A percentile compares a stretch with the other conserved stretches of the same genome.
Conservation (phyloP, 64 coral and sea anemone species). For the Hydrozoanthus tunicans region DNA sequence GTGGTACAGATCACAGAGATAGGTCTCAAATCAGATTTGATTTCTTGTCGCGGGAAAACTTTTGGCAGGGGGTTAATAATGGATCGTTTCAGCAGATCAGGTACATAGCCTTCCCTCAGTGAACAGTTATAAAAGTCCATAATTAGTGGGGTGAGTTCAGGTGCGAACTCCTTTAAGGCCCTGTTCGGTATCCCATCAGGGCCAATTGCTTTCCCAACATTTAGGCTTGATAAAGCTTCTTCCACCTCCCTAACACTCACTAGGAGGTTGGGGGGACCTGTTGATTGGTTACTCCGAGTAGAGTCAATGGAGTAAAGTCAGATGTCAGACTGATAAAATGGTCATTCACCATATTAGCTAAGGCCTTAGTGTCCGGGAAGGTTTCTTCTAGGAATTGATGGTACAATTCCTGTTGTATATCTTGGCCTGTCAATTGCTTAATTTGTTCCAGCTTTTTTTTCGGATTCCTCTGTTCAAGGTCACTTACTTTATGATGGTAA, state of each 20-base stretch:
- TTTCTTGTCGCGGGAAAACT: slow-evolving; percentile 14
- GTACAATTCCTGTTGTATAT: slow-evolving; percentile 25
- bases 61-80: slow-evolving; percentile 28
- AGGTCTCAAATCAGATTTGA: slow-evolving; percentile 34
- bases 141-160: slow-evolving; percentile 25
- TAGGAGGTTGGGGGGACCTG: neutral
- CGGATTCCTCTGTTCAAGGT: slow-evolving; percentile 29
- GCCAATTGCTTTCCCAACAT: neutral
- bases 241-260: neutral
- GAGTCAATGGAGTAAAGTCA: neutral
- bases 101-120: neutral
- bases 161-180: neutral
- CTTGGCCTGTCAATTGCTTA: slow-evolving; percentile 12
- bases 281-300: neutral
- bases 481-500: slow-evolving; percentile 57
- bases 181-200: neutral
- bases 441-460: slow-evolving; percentile 54
- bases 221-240: neutral
- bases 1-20: slow-evolving; percentile 33
- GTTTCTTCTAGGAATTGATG: slow-evolving; percentile 38
- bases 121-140: slow-evolving; percentile 40
- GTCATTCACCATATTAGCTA: slow-evolving; percentile 32
- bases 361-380: slow-evolving; percentile 16
- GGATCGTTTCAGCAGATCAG: slow-evolving; percentile 5
- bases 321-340: slow-evolving; percentile 26